These are phyloP conservation scores for Eupithecia abbreviata DNA, from an alignment of 2,888 invertebrate species.

Conservation along the genomic window DNA sequence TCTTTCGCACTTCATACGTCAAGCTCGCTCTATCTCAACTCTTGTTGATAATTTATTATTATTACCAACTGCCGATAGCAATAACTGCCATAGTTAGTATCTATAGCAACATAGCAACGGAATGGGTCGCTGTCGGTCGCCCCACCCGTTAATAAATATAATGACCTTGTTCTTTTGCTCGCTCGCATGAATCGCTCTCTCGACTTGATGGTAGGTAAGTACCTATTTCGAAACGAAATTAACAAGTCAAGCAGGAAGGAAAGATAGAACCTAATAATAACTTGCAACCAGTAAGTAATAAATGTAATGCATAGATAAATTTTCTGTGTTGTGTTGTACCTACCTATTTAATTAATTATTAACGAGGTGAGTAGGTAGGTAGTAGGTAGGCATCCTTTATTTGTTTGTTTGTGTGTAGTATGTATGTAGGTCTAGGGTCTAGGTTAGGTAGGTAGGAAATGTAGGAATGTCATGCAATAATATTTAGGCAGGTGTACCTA, in stretches of 20 bases:
- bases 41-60: constrained; percentile 20
- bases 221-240: not conserved
- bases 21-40: constrained; percentile 48
- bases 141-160: not conserved
- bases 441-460: too few species aligned
- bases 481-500: too few species aligned
- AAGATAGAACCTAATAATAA: not conserved
- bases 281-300: not conserved
- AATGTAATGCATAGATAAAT: too few species aligned
- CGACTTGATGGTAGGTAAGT: not conserved
- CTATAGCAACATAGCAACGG: constrained; percentile 24
- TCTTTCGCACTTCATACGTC: constrained; percentile 52
- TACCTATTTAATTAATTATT: too few species aligned
- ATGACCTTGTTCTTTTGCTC: constrained; percentile 10
- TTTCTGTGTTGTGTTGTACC: too few species aligned
- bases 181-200: not conserved
- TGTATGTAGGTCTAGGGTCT: too few species aligned
- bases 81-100: not conserved
- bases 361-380: not conserved
- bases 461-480: too few species aligned
- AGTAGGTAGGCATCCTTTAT: not conserved
- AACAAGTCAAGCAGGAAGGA: not conserved
- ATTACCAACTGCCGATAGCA: constrained; percentile 17
- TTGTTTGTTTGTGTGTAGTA: too few species aligned
- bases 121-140: constrained; percentile 28